These are phyloP conservation scores for Hormaphis cornu DNA, from an alignment of 1,140 invertebrate species.

Conservation along the genomic window DNA sequence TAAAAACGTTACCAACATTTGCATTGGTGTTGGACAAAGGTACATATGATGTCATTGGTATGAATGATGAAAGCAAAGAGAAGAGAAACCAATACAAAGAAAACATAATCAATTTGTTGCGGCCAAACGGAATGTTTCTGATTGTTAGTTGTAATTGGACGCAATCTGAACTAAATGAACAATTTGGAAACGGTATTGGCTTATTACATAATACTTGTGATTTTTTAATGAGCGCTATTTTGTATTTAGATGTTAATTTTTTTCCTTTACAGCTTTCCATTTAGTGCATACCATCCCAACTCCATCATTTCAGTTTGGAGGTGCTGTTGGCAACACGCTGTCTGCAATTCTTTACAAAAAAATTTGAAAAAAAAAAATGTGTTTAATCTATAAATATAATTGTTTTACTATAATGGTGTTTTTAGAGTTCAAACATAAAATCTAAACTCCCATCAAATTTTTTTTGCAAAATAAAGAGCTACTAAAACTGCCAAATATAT, in stretches of 20 bases:
- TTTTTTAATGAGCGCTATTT: neutral
- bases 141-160: slow-evolving; percentile 26
- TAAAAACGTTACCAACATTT: neutral
- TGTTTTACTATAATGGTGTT: neutral
- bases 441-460: neutral
- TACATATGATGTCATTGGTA: slow-evolving; percentile 21
- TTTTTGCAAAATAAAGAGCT: neutral
- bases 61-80: slow-evolving; percentile 18
- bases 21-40: slow-evolving; percentile 9
- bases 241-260: neutral
- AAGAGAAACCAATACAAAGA: slow-evolving; percentile 12
- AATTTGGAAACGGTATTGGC: slow-evolving; percentile 3
- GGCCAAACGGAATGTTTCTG: slow-evolving; percentile 9
- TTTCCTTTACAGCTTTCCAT: neutral
- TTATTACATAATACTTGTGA: neutral
- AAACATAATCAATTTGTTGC: slow-evolving; percentile 4
- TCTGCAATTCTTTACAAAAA: slow-evolving; percentile 29
- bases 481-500: slow-evolving; percentile 4
- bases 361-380: neutral
- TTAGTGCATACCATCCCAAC: slow-evolving; percentile 8
- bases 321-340: slow-evolving; percentile 13
- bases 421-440: neutral
- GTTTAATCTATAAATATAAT: neutral
- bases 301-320: slow-evolving; percentile 15
- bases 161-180: slow-evolving; percentile 13